Percentiles rank a stretch among this genome's conserved stretches.
These are phyloP conservation scores for Metopolophium dirhodum DNA, from an alignment of 1,140 invertebrate genomes.

Conservation along the genomic window DNA sequence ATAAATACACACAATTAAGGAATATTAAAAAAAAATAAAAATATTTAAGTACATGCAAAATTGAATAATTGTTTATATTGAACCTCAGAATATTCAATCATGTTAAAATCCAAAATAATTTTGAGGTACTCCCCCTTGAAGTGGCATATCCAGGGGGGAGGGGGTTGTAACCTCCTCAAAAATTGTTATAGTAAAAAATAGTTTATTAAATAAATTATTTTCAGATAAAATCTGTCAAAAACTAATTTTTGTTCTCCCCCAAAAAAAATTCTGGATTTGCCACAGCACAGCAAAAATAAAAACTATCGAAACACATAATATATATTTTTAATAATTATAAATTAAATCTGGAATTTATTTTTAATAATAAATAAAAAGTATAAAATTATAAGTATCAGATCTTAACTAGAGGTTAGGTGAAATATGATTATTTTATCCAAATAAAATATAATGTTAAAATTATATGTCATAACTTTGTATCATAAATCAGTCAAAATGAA, in stretches of 20 bases:
- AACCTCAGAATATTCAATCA: neutral
- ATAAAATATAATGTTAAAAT: neutral
- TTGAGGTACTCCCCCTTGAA: neutral
- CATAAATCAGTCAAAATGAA: neutral
- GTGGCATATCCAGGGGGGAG: no score
- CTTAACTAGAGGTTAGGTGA: neutral
- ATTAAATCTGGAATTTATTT: neutral
- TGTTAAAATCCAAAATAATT: neutral
- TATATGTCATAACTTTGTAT: neutral
- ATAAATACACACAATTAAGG: neutral
- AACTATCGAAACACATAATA: neutral
- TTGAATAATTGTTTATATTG: neutral
- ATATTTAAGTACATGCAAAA: neutral
- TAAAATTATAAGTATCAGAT: constrained; percentile 13
- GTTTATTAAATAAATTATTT: no score
- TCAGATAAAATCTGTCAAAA: no score
- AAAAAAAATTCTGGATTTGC: no score
- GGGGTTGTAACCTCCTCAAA: no score
- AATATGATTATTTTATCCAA: neutral
- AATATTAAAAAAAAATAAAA: neutral
- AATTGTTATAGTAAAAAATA: no score
- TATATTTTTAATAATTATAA: constrained; percentile 20
- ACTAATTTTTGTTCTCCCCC: no score
- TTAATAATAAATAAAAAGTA: neutral
- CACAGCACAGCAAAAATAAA: neutral